These are phyloP conservation scores for Imbricaverruca yamaguchii DNA, from an alignment of 2,888 invertebrate species.

Conservation along the genomic window DNA sequence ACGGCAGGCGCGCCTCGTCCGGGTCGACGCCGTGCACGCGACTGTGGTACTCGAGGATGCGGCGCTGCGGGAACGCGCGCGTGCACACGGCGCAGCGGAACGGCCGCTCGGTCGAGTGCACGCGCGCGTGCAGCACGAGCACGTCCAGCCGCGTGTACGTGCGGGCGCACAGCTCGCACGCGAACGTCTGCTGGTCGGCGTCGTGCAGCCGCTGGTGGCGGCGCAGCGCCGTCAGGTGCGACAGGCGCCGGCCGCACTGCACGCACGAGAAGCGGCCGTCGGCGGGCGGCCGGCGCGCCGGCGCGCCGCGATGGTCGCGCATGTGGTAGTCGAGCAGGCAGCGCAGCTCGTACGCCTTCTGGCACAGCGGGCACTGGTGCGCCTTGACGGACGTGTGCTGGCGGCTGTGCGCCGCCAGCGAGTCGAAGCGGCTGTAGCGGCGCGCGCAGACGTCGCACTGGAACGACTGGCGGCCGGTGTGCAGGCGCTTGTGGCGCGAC, in stretches of 20 bases:
- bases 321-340: background rate
- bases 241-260: background rate
- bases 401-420: background rate
- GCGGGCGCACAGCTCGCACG: background rate
- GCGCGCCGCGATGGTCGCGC: background rate
- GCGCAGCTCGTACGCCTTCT: background rate
- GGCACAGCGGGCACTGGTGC: background rate
- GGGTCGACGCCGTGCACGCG: background rate
- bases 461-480: background rate
- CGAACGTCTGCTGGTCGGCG: background rate
- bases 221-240: conserved; percentile 6
- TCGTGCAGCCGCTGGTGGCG: background rate
- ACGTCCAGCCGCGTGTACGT: background rate
- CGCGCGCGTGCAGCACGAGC: background rate
- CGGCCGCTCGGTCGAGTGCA: background rate
- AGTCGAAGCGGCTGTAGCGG: background rate
- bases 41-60: background rate
- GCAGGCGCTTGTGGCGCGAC: background rate
- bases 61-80: background rate
- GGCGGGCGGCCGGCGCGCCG: background rate
- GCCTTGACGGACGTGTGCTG: background rate
- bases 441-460: background rate
- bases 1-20: background rate
- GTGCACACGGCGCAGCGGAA: background rate
- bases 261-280: background rate